Percentiles rank a stretch among this genome's conserved stretches.
Conservation (phyloP, 1,140 invertebrate genomes). For the Sarcophaga bullata region DNA sequence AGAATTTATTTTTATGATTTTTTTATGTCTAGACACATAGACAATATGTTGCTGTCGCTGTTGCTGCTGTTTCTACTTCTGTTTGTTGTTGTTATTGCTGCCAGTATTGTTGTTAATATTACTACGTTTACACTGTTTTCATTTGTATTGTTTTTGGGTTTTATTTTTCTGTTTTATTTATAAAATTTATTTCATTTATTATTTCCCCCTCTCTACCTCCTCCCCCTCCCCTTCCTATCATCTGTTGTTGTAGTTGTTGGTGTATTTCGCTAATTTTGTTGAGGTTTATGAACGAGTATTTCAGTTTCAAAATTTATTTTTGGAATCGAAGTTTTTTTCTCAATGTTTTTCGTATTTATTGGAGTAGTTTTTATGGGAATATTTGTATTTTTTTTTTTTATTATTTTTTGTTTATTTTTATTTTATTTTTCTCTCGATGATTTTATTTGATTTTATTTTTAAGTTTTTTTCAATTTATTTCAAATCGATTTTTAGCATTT, state of each 20-base stretch:
- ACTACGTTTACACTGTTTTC: not conserved
- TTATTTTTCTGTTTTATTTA: not conserved
- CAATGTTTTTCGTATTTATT: not conserved
- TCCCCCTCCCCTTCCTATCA: too few species aligned
- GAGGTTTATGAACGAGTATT: not conserved
- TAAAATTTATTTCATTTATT: not conserved
- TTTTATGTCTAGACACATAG: constrained; percentile 26
- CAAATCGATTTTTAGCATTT: too few species aligned
- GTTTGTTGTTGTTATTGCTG: not conserved
- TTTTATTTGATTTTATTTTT: too few species aligned
- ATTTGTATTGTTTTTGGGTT: not conserved
- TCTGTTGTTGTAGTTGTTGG: not conserved
- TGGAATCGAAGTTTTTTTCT: not conserved
- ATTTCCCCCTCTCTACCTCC: too few species aligned
- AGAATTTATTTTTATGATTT: constrained; percentile 20
- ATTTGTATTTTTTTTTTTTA: not conserved
- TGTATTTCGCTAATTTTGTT: constrained; percentile 8
- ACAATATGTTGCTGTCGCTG: constrained; percentile 9
- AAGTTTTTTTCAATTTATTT: too few species aligned
- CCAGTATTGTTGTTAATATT: constrained; percentile 8
- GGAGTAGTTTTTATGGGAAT: not conserved
- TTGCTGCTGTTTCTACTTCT: not conserved
- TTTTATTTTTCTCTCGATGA: too few species aligned
- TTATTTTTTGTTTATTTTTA: not conserved
- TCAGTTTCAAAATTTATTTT: too few species aligned